Evolutionary conservation across 2,797 vertebrate genomes (phyloP), one percentile per base, ranked within the genome.

Genomic region (Erethizon dorsatum): DNA sequence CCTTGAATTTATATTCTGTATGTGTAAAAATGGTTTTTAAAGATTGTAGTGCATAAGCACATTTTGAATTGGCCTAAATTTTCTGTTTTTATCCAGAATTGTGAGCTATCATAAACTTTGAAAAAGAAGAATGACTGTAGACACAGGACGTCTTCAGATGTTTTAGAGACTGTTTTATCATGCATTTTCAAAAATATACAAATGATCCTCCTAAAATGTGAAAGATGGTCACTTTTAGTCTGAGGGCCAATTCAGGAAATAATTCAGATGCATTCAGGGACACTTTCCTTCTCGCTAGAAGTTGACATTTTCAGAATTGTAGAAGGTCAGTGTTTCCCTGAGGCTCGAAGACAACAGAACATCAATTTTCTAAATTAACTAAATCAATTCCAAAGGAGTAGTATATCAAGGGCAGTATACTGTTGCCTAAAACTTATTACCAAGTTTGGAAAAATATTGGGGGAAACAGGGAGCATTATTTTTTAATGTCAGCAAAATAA

Each of bases 231-330:
- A 41, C 1, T 92, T 94, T 69, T 0, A 50, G 13, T 45, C 18
- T 77, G 28, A 89, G 92, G 96, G 94, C 83, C 93, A 93, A 85
- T 3, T 95, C 26, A 28, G 31, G 61, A n/a, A 82, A 83, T 97
- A 82, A 82, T 79, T 94, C 33, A 91, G 94, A 83, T 71, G 65
- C 2, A 77, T 37, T 33, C 59, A 63, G 90, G 73, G 61, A 31
- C 85, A 54, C 65, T 15, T 88, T 87, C 61, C 73, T 80, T 96
- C 77, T 92, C 92, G 26, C 52, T 56, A 94, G 89, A 96, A 87
- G 96, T 86, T 97, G 96, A 98, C 96, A 95, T 98, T 97, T 97
- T 54, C 86, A 95, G 91, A 94, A 97, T 95, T 95, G 77, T 88
- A 41, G 97, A 97, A 71, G 69, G 69, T 97, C 96, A 86, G 90